Evolutionary conservation across 2,888 invertebrate species (phyloP), one percentile per base, ranked within the genome.

Genomic region (Caenorhabditis sp.): DNA sequence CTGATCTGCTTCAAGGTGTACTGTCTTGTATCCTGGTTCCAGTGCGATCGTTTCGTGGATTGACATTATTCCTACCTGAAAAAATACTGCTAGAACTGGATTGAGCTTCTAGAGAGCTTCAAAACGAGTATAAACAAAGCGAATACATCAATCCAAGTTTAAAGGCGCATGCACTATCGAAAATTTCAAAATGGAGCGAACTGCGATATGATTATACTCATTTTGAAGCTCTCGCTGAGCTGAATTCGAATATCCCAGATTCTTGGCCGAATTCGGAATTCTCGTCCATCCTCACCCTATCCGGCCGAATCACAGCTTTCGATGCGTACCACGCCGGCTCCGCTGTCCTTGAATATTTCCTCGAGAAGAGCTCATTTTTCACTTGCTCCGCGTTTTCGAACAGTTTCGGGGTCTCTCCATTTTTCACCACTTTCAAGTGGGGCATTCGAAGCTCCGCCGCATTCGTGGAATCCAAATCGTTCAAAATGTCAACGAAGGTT

Each of bases 31-130:
- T 7, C 69, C 56, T 14, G 54, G 69, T n/a, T 69, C 69, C 41
- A 54, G 14, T 8, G 69, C 69, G 38, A 69, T 54, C 2, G 56
- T 54, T 0, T 69, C 22, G n/a, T 69, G 69, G 19, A 69, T 69
- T 6, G 41, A 69, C 69, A 69, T 69, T 69, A 69, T 69, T 54
- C 69, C 69, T 10, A 69, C 31, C 69, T 69, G 41, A 38, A 56
- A 54, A n/a, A n/a, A n/a, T n/a, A n/a, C n/a, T n/a, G n/a, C 8
- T 64, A 26, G 7, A 35, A 59, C 6, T 35, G 38, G 12, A 38
- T 38, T 12, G 2, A 12, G 38, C 8, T 38, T 10, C 2, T 10
- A 2, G 38, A 38, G 38, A 38, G 38, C 38, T 38, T 38, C 38
- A 38, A 38, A 38, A 38, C 12, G 38, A 38, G 12, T 38, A 38